These are phyloP conservation scores for Neostethus bicornis DNA, from an alignment of 2,797 vertebrate genomes.

Conservation along the genomic window DNA sequence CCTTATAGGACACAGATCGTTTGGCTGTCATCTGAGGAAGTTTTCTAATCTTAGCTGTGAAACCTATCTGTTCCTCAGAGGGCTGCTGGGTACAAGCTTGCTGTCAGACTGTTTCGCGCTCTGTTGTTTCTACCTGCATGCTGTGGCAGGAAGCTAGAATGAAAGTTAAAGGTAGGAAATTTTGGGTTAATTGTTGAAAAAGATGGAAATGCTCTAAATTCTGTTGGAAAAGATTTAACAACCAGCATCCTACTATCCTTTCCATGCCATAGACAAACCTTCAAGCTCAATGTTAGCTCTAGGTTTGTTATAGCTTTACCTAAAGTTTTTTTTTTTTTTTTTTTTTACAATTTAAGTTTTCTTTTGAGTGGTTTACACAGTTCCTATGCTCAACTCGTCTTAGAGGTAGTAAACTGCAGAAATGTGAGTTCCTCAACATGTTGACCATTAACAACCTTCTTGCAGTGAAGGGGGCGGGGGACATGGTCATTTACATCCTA, in stretches of 20 bases:
- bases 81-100: slow-evolving; percentile 31
- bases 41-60: slow-evolving; percentile 82
- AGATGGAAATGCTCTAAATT: no score
- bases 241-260: no score
- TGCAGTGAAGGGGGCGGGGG: not conserved
- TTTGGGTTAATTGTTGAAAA: no score
- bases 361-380: not conserved
- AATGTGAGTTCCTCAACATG: not conserved
- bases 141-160: slow-evolving; percentile 65
- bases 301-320: not conserved
- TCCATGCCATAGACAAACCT: no score
- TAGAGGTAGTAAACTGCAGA: not conserved
- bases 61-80: slow-evolving; percentile 51
- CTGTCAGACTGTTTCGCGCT: slow-evolving; percentile 23
- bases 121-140: slow-evolving; percentile 54
- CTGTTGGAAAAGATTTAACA: no score
- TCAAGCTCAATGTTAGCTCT: slow-evolving; percentile 1
- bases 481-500: no score
- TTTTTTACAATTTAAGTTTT: no score
- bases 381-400: not conserved
- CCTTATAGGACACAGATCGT: slow-evolving; percentile 77
- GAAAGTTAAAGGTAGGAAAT: slow-evolving; percentile 76
- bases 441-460: slow-evolving; percentile 3
- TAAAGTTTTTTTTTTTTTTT: no score
- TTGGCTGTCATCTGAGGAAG: slow-evolving; percentile 81